Base-by-base conservation (phyloP, 1,140 invertebrate genomes). In the Hormaphis cornu region DNA sequence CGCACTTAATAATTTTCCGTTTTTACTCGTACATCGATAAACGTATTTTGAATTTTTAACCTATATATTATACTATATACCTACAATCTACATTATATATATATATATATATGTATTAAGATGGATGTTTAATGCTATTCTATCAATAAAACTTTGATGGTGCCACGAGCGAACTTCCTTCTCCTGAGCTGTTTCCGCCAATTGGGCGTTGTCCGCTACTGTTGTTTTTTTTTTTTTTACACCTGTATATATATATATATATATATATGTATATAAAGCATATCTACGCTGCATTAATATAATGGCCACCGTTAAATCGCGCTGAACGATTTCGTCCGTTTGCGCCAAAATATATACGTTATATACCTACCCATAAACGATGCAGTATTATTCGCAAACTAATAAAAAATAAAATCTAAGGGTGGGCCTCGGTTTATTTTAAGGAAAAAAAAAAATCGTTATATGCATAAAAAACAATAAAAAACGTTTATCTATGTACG, bases 121-220 rank as follows among this genome's bases (percentile, higher is more conserved):
- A 46, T 18, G n/a, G 40, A 42, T 42, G 58, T 46, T 44, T 63
- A 44, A 26, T 26, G n/a, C n/a, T 50, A 26, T 66, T 66, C 28
- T 66, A 66, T 48, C 61, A 66, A 66, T 66, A 48, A 48, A 66
- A 48, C 24, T 24, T 66, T 66, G 61, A 50, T 48, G 61, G 61
- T 20, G 61, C 44, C 44, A 33, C 59, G 42, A n/a, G 22, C 59
- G 50, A 33, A 66, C 40, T 48, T 48, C 61, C 28, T 66, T 20
- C 28, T 6, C 42, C 12, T n/a, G 16, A 18, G 61, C 24, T 14
- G 44, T 66, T 66, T 66, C 61, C 61, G 61, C 28, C 42, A 22
- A 33, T 35, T 30, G 61, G 61, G 61, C 61, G 61, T 66, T 66
- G 61, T 50, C 61, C 42, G 33, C 7, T 18, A 22, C 14, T 40